phyloP scores from a whole-genome alignment of 1,140 invertebrate species.

The Drosophila guanche region DNA sequence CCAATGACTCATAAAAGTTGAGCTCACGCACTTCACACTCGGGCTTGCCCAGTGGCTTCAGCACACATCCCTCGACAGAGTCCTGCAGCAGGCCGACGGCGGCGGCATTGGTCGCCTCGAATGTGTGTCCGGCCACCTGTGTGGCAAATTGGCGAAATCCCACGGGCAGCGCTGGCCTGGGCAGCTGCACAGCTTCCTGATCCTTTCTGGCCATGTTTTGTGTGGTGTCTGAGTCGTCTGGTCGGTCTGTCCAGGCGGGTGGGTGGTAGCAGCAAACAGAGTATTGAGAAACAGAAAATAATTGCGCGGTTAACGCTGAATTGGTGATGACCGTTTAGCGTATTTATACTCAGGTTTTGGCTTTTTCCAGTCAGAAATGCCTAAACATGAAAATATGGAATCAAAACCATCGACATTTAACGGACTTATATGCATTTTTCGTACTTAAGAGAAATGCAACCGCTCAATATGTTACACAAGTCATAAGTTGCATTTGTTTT shows the following conservation, averaged over 20 bases:
- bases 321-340: not conserved
- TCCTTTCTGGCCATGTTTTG: constrained; percentile 63
- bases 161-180: constrained; percentile 50
- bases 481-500: too few species aligned
- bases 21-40: constrained; percentile 88
- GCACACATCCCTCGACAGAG: constrained; percentile 82
- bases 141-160: constrained; percentile 84
- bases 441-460: not conserved
- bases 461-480: too few species aligned
- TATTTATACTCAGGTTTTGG: not conserved
- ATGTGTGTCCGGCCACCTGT: constrained; percentile 90
- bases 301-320: constrained; percentile 14
- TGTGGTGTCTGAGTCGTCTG: constrained; percentile 5
- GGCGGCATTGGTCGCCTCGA: constrained; percentile 84
- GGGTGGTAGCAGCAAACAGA: constrained; percentile 20
- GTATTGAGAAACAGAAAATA: constrained; percentile 35
- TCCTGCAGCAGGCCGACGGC: constrained; percentile 76
- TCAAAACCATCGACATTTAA: too few species aligned
- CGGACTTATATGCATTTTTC: too few species aligned
- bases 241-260: not conserved
- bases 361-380: not conserved
- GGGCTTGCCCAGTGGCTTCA: constrained; percentile 89
- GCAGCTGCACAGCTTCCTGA: constrained; percentile 34
- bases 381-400: too few species aligned
- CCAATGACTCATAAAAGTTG: constrained; percentile 87